phyloP scores from a whole-genome alignment of 2,113 vertebrate genomes.

The crab-eating macaque (Macaca fascicularis) region DNA sequence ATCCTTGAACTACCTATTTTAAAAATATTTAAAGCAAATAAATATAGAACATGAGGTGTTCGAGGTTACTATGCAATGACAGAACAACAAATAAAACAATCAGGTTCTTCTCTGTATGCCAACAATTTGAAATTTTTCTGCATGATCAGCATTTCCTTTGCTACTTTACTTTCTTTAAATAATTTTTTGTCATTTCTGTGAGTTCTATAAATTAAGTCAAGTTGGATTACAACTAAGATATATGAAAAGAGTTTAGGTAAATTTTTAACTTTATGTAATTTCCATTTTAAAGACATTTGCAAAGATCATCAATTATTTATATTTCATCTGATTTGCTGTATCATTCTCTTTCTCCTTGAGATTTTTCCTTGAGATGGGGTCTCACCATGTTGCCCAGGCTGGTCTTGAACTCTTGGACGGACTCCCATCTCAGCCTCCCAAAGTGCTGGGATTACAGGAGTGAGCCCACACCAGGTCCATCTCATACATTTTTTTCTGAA shows the following conservation, averaged over 20 bases:
- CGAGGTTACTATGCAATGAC: background rate
- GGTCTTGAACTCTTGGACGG: too few species aligned
- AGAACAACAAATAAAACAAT: conserved; percentile 15
- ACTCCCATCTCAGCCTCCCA: too few species aligned
- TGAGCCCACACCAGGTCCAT: too few species aligned
- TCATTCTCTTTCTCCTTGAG: background rate
- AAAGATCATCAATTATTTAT: background rate
- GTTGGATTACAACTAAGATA: background rate
- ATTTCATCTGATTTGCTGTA: background rate
- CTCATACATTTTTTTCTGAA: background rate
- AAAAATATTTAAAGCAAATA: background rate
- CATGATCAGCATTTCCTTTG: too few species aligned
- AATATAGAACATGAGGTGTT: background rate
- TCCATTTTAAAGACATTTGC: background rate
- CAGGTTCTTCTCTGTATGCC: background rate
- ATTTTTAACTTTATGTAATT: background rate
- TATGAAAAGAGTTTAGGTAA: background rate
- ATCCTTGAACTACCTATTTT: background rate
- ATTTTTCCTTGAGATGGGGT: background rate
- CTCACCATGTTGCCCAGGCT: too few species aligned
- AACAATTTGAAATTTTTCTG: background rate
- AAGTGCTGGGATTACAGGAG: too few species aligned
- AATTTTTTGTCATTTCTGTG: too few species aligned
- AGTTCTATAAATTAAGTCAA: too few species aligned
- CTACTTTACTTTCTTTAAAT: too few species aligned